These are phyloP conservation scores for Penaeus monodon DNA, from an alignment of 2,888 invertebrate genomes.

Conservation along the genomic window DNA sequence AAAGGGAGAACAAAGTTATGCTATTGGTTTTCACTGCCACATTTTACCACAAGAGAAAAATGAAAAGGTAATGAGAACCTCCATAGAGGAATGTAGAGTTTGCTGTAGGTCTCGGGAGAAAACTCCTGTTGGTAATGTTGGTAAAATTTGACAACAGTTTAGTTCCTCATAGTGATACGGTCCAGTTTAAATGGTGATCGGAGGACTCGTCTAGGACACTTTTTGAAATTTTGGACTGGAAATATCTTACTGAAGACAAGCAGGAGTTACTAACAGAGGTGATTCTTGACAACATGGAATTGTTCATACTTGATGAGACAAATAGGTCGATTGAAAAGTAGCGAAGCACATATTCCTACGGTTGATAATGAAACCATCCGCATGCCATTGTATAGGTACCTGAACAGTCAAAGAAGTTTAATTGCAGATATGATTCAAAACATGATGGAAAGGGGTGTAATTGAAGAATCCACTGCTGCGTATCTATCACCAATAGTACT, in stretches of 20 bases:
- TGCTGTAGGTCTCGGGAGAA: no score
- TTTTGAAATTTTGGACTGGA: not conserved
- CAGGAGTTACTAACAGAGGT: not conserved
- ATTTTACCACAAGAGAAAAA: no score
- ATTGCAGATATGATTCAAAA: slow-evolving; percentile 21
- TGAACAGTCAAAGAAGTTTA: not conserved
- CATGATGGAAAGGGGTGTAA: no score
- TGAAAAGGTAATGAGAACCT: no score
- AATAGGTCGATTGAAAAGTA: not conserved
- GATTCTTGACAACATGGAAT: not conserved
- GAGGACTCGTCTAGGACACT: not conserved
- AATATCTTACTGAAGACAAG: not conserved
- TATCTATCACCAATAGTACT: no score
- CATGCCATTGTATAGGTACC: slow-evolving; percentile 15
- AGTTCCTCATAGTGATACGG: not conserved
- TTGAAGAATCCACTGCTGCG: no score
- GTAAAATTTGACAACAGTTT: not conserved
- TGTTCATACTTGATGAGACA: not conserved
- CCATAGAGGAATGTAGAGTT: no score
- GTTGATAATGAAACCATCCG: no score
- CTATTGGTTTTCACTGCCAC: no score
- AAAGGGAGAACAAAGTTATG: no score
- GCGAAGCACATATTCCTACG: not conserved
- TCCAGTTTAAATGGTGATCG: not conserved
- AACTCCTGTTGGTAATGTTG: no score